Evolutionary conservation across 2,888 invertebrate genomes (phyloP).

Genomic region (Apamea anceps): DNA sequence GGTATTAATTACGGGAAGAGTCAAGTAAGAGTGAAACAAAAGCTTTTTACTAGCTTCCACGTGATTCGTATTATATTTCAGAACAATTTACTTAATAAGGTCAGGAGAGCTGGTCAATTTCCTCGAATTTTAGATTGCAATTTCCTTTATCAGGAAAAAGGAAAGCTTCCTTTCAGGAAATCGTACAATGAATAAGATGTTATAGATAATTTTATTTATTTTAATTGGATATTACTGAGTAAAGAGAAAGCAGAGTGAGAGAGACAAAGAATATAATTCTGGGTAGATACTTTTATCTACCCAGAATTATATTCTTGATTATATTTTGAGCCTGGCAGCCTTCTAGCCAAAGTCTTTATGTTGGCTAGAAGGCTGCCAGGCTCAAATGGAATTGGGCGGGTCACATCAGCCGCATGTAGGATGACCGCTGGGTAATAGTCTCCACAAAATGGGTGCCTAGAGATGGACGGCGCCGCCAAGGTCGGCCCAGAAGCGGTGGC

Average conservation of each 20-base stretch:
- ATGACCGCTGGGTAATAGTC: neutral
- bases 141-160: constrained; percentile 38
- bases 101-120: constrained; percentile 34
- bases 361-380: neutral
- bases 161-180: constrained; percentile 9
- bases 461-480: neutral
- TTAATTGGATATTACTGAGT: neutral
- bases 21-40: constrained; percentile 1
- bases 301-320: neutral
- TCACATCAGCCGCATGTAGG: neutral
- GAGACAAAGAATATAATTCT: neutral
- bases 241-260: neutral
- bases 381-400: no score
- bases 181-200: constrained; percentile 19
- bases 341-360: neutral
- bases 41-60: neutral
- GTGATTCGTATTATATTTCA: neutral
- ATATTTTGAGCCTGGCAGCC: no score
- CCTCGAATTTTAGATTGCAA: constrained; percentile 40
- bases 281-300: neutral
- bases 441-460: neutral
- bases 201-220: constrained; percentile 12
- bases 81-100: constrained; percentile 13
- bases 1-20: neutral
- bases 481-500: neutral